phyloP scores from a whole-genome alignment of 35 echinoderm and acorn worm genomes.

The Nesometra sesokonis region DNA sequence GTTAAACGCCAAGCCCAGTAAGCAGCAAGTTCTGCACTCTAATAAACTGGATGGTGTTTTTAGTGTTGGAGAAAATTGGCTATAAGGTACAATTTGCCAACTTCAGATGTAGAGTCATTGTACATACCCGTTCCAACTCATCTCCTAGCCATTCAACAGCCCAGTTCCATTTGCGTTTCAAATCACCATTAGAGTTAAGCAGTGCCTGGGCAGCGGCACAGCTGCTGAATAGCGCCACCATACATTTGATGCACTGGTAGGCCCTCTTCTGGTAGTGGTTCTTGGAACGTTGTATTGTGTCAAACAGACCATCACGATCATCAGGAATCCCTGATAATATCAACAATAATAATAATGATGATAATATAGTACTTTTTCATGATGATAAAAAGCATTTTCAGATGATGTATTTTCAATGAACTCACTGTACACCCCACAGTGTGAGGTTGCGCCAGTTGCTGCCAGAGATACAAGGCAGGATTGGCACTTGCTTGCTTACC shows the following conservation, averaged over 20 bases:
- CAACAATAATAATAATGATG: neutral
- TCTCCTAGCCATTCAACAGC: slow-evolving; percentile 95
- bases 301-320: slow-evolving; percentile 95
- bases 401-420: too few species aligned
- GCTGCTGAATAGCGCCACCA: slow-evolving; percentile 92
- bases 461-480: too few species aligned
- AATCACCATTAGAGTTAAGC: slow-evolving; percentile 57
- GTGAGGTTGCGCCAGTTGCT: too few species aligned
- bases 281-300: slow-evolving; percentile 98
- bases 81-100: too few species aligned
- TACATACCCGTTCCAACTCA: slow-evolving; percentile 84
- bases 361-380: too few species aligned
- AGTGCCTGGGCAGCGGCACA: slow-evolving; percentile 70
- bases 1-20: too few species aligned
- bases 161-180: slow-evolving; percentile 95
- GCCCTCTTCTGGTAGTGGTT: slow-evolving; percentile 98
- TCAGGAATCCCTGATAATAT: slow-evolving; percentile 72
- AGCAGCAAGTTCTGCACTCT: too few species aligned
- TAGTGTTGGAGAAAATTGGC: too few species aligned
- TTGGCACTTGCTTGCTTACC: too few species aligned
- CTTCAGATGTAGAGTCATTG: neutral
- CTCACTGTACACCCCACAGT: too few species aligned
- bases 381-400: too few species aligned
- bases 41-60: too few species aligned
- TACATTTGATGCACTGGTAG: slow-evolving; percentile 99